Evolutionary conservation across 1,140 invertebrate genomes (phyloP), one percentile per base, ranked within the genome.

Genomic region (Myzus persicae): DNA sequence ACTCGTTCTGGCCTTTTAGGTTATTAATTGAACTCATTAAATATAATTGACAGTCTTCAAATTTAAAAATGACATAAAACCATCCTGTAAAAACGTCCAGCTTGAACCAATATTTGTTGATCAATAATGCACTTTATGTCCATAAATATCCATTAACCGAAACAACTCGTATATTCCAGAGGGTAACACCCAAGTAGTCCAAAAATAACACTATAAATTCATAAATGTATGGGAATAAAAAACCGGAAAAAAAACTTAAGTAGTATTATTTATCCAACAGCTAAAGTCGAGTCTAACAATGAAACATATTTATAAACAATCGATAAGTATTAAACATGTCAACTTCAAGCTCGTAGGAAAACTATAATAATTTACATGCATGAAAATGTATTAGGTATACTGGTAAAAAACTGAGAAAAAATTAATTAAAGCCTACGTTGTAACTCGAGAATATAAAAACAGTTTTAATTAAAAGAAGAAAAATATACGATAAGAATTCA

Each of bases 91-190:
- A 88, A 88, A 88, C 18, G 85, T 48, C 85, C 44, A 36, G 85
- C 85, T 88, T 88, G n/a, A 88, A 46, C 42, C 44, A 88, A 88
- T 46, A 88, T 88, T 88, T 46, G 85, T 88, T 48, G 42, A 88
- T 44, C 85, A 14, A 46, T 88, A 88, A 36, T n/a, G 31, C 42
- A 88, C 7, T 44, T 88, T 46, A 36, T 88, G 31, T 46, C 44
- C 85, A n/a, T 88, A 88, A 88, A 46, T 88, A 88, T 46, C 85
- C 42, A n/a, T 88, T 88, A 88, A 88, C 44, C 24, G n/a, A 88
- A 48, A 88, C n/a, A n/a, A 46, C 82, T 84, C 42, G 9, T 42
- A 40, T 22, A 51, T 84, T 31, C 38, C 26, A 84, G 82, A 26
- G 40, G 24, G 82, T 42, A 84, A 42, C 82, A 42, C 82, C 82